Percentiles rank a stretch among this genome's conserved stretches.
Conservation (phyloP, 1,140 invertebrate genomes). For the Globodera ellingtonae region DNA sequence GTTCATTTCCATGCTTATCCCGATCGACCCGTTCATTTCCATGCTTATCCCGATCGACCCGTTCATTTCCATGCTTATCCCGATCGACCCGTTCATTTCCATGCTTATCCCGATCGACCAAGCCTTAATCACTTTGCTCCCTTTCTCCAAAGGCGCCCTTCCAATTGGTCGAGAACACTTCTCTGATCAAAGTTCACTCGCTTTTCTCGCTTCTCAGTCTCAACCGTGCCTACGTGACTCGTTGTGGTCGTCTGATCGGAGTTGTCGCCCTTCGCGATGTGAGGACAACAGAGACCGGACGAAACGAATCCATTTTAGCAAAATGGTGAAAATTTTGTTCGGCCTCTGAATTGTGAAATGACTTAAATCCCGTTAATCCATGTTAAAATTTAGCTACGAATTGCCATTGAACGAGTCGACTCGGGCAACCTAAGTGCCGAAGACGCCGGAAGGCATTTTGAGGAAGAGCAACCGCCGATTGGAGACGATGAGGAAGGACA, state of each 20-base stretch:
- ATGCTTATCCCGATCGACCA: neutral
- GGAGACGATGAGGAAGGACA: constrained; percentile 4
- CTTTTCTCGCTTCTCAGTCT: constrained; percentile 95
- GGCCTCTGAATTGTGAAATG: neutral
- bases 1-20: no score
- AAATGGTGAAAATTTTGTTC: neutral
- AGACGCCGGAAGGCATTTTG: neutral
- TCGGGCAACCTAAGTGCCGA: constrained; percentile 35
- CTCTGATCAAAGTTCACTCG: constrained; percentile 89
- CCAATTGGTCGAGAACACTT: constrained; percentile 91
- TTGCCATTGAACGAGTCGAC: constrained; percentile 47
- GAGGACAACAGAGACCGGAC: constrained; percentile 22
- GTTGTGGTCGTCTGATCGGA: constrained; percentile 88
- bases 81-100: no score
- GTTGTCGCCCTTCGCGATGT: constrained; percentile 94
- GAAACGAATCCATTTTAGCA: constrained; percentile 22
- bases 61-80: no score
- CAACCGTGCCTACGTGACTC: constrained; percentile 94
- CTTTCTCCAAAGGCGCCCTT: constrained; percentile 91
- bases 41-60: no score
- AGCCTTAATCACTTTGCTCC: constrained; percentile 45
- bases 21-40: no score
- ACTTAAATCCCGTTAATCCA: constrained; percentile 5
- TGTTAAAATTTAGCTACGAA: constrained; percentile 34
- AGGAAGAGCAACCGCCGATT: constrained; percentile 2